Percentiles rank a stretch among this genome's conserved stretches.
Conservation (phyloP, 2,797 vertebrate genomes). For the Cyprinella venusta region DNA sequence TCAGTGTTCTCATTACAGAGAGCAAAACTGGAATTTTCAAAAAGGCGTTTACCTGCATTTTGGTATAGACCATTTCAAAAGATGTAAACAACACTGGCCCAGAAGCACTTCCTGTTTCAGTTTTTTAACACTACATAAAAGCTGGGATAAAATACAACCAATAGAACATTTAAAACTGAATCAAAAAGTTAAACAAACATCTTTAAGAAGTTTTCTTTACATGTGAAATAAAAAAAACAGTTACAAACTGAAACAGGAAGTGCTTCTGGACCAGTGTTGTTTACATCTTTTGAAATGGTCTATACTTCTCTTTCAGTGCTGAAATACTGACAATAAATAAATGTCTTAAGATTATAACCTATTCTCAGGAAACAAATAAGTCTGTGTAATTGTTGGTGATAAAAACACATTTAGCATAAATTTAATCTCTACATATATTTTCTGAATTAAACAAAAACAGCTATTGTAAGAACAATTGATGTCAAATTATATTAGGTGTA, state of each 20-base stretch:
- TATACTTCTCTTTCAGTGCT: constrained; percentile 46
- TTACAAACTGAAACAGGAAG: too few species aligned
- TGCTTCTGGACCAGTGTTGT: too few species aligned
- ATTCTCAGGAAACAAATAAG: constrained; percentile 24
- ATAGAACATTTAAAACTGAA: too few species aligned
- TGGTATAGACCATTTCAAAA: too few species aligned
- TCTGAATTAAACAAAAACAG: neutral
- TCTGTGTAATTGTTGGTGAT: constrained; percentile 27
- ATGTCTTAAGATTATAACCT: constrained; percentile 31
- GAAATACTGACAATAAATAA: constrained; percentile 48
- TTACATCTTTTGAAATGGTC: too few species aligned
- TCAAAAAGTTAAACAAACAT: too few species aligned
- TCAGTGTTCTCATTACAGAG: constrained; percentile 52
- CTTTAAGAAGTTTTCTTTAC: too few species aligned
- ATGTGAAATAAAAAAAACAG: too few species aligned
- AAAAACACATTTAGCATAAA: neutral
- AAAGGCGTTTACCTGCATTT: constrained; percentile 55
- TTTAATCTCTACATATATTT: neutral
- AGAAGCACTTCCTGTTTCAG: too few species aligned
- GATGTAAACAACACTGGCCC: too few species aligned
- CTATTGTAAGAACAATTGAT: neutral
- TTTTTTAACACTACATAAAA: too few species aligned
- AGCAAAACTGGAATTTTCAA: constrained; percentile 56
- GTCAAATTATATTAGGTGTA: neutral
- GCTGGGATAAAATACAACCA: too few species aligned